These are phyloP conservation scores for Falco concolor DNA, from an alignment of 2,797 vertebrate genomes.

Conservation along the genomic window DNA sequence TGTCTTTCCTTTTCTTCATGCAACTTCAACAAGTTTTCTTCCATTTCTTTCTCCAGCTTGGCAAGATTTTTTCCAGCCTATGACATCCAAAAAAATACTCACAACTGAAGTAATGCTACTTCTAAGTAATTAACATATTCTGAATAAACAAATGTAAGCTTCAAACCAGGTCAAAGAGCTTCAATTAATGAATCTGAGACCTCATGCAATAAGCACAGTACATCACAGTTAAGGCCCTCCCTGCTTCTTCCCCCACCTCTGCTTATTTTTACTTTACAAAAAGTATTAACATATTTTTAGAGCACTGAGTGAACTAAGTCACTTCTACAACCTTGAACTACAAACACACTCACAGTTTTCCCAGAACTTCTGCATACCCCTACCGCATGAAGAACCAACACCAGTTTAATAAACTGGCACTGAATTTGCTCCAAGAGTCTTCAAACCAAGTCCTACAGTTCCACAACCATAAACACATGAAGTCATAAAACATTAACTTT, in stretches of 20 bases:
- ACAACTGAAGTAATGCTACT: neutral
- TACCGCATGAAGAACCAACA: neutral
- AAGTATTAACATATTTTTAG: too few species aligned
- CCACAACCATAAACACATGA: neutral
- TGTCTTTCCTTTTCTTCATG: slow-evolving; percentile 75
- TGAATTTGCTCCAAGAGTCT: neutral
- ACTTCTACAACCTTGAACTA: neutral
- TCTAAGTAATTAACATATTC: neutral
- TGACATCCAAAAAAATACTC: neutral
- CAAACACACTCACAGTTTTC: neutral
- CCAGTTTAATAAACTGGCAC: neutral
- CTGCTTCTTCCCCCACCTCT: neutral
- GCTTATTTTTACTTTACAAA: too few species aligned
- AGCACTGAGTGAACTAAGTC: neutral
- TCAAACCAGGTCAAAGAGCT: neutral
- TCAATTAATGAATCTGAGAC: neutral
- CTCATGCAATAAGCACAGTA: neutral
- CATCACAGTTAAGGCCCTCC: neutral
- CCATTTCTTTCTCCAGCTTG: slow-evolving; percentile 75
- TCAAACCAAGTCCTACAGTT: neutral
- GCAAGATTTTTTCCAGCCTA: slow-evolving; percentile 78
- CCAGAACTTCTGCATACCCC: neutral
- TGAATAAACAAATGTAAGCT: neutral
- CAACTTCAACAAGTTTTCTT: slow-evolving; percentile 71
- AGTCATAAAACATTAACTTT: neutral